Percentiles rank a stretch among this genome's conserved stretches.
These are phyloP conservation scores for Cossypha heuglini DNA, from an alignment of 2,797 vertebrate species.

Conservation along the genomic window DNA sequence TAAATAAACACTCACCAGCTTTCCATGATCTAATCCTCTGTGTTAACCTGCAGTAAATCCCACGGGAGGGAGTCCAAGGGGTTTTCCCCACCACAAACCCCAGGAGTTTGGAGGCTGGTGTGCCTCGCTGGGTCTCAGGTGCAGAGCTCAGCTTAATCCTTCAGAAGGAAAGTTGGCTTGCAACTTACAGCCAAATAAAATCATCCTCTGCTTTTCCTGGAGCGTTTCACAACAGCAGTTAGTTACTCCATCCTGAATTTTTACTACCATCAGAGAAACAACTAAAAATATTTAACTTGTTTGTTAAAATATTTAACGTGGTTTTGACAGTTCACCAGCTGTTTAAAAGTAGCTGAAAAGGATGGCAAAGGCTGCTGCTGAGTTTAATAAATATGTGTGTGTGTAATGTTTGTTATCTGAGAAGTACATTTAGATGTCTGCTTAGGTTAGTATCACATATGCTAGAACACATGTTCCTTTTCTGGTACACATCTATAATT, in stretches of 20 bases:
- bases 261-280: slow-evolving; percentile 25
- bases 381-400: slow-evolving; percentile 61
- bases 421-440: slow-evolving; percentile 63
- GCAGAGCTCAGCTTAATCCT: background rate
- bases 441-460: slow-evolving; percentile 69
- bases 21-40: slow-evolving; percentile 38
- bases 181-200: background rate
- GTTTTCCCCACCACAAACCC: background rate
- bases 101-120: accelerated
- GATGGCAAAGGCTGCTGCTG: slow-evolving; percentile 21
- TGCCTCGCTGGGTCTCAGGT: background rate
- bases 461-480: slow-evolving; percentile 72
- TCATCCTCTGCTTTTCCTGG: background rate
- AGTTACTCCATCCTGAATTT: slow-evolving; percentile 15
- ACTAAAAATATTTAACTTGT: slow-evolving; percentile 65
- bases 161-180: background rate
- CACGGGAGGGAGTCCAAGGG: background rate
- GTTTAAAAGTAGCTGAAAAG: slow-evolving; percentile 69
- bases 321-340: slow-evolving; percentile 71
- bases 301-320: slow-evolving; percentile 66
- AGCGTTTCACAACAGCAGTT: background rate
- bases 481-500: slow-evolving; percentile 62
- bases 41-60: background rate
- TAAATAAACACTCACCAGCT: slow-evolving; percentile 46
- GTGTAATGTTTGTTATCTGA: slow-evolving; percentile 49